Conservation (phyloP, 2,888 invertebrate genomes). For the Caenorhabditis doughertyi region DNA sequence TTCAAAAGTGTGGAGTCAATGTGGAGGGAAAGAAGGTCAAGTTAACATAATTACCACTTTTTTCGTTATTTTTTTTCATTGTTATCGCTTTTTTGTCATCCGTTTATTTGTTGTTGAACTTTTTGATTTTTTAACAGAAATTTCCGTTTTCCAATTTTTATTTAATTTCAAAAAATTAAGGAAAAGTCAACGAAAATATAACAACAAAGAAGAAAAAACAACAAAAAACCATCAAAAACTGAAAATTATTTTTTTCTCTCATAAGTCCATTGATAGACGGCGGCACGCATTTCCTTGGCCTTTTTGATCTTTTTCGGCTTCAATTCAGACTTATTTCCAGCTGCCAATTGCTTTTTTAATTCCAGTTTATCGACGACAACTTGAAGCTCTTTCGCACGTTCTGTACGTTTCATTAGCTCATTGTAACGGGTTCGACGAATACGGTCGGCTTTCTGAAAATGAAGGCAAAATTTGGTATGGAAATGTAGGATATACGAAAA, state of each 20-base stretch:
- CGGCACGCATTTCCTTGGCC: slow-evolving; percentile 76
- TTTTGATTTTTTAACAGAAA: not conserved
- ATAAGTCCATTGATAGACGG: slow-evolving; percentile 81
- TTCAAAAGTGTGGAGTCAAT: slow-evolving; percentile 64
- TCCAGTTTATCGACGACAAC: slow-evolving; percentile 79
- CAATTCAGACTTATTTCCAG: slow-evolving; percentile 66
- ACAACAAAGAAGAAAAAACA: slow-evolving; percentile 42
- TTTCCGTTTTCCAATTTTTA: not conserved
- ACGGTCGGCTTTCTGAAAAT: slow-evolving; percentile 74
- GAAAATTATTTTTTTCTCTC: slow-evolving; percentile 78
- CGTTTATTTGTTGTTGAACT: not conserved
- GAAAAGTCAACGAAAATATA: not conserved
- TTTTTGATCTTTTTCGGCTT: slow-evolving; percentile 76
- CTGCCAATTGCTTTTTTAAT: slow-evolving; percentile 76
- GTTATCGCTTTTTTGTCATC: not conserved
- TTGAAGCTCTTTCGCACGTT: slow-evolving; percentile 78
- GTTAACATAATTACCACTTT: no score
- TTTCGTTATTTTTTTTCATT: not conserved
- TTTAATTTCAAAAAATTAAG: no score
- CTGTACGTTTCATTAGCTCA: slow-evolving; percentile 79
- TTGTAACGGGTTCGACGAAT: slow-evolving; percentile 76
- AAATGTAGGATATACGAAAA: no score
- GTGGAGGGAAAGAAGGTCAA: slow-evolving; percentile 70
- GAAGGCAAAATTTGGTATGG: not conserved
- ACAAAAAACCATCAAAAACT: not conserved